phyloP scores from a whole-genome alignment of 2,888 invertebrate species.

The Herminia tarsipennalis region DNA sequence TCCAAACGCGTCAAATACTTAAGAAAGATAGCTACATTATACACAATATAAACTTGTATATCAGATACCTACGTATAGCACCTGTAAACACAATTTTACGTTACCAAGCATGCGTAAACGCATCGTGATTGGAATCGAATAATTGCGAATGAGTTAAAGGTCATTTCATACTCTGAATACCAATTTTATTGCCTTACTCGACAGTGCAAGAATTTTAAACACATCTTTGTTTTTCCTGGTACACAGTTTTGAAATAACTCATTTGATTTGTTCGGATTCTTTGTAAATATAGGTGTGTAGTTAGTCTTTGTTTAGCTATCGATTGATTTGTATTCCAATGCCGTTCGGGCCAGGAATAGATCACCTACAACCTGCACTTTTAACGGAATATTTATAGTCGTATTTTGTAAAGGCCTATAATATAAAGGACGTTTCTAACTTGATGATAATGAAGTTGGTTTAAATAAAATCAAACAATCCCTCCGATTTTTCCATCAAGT shows the following conservation, averaged over 20 bases:
- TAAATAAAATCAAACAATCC: too few species aligned
- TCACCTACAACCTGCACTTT: too few species aligned
- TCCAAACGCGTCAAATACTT: too few species aligned
- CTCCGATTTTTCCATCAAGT: too few species aligned
- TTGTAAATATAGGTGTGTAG: not conserved
- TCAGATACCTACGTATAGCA: constrained; percentile 9
- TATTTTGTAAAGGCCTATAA: too few species aligned
- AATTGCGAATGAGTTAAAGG: constrained; percentile 53
- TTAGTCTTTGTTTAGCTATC: not conserved
- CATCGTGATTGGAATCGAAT: constrained; percentile 30
- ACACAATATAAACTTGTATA: not conserved
- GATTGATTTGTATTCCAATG: not conserved
- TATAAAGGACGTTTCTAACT: too few species aligned
- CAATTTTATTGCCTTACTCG: constrained; percentile 34
- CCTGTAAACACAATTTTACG: constrained; percentile 32
- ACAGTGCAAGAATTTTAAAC: constrained; percentile 35
- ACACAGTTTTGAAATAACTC: constrained; percentile 13
- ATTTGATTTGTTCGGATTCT: constrained; percentile 8
- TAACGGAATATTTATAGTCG: too few species aligned
- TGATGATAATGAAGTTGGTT: too few species aligned
- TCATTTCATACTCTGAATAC: constrained; percentile 42
- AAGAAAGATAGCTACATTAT: too few species aligned
- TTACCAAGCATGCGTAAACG: constrained; percentile 27
- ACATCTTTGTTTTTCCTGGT: constrained; percentile 36
- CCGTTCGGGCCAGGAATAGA: too few species aligned